phyloP scores from a whole-genome alignment of 2,797 vertebrate species.

The Chaenodraco wilsoni region DNA sequence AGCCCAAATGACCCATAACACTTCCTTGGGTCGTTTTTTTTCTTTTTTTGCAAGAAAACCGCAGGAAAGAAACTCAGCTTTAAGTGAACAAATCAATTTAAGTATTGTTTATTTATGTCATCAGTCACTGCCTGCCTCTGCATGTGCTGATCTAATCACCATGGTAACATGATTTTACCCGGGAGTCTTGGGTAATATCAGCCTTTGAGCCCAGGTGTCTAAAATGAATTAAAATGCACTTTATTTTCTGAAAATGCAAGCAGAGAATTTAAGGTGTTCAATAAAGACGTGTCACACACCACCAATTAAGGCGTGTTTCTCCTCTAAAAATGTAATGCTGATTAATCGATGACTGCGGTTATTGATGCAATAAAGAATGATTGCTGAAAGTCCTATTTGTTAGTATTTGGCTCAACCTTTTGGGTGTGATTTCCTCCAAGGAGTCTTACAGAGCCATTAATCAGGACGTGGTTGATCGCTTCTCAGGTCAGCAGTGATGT shows the following conservation, averaged over 20 bases:
- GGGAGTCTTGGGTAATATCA: conserved; percentile 1
- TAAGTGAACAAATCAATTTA: conserved; percentile 50
- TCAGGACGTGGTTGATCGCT: conserved; percentile 70
- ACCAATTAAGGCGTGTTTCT: conserved; percentile 39
- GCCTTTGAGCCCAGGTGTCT: conserved; percentile 11
- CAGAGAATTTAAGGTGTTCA: conserved; percentile 20
- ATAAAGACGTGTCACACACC: conserved; percentile 24
- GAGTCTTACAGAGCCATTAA: conserved; percentile 71
- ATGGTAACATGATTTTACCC: conserved; percentile 42
- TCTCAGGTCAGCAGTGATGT: conserved; percentile 68
- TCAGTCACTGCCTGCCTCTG: conserved; percentile 41
- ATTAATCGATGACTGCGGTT: conserved; percentile 62
- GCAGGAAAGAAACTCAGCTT: conserved; percentile 20
- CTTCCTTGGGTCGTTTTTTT: conserved; percentile 35
- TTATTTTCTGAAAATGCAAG: conserved; percentile 28
- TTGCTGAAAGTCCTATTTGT: conserved; percentile 65
- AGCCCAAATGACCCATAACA: conserved; percentile 58
- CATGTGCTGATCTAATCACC: conserved; percentile 45
- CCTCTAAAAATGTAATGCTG: conserved; percentile 58
- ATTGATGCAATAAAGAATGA: conserved; percentile 67
- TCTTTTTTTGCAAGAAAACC: background rate
- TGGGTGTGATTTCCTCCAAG: conserved; percentile 65
- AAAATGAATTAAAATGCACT: conserved; percentile 26
- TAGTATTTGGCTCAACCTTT: conserved; percentile 53
- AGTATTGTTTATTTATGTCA: conserved; percentile 47